Evolutionary conservation across 2,888 invertebrate species (phyloP), one percentile per base, ranked within the genome.

Genomic region (Spilosoma lubricipeda): DNA sequence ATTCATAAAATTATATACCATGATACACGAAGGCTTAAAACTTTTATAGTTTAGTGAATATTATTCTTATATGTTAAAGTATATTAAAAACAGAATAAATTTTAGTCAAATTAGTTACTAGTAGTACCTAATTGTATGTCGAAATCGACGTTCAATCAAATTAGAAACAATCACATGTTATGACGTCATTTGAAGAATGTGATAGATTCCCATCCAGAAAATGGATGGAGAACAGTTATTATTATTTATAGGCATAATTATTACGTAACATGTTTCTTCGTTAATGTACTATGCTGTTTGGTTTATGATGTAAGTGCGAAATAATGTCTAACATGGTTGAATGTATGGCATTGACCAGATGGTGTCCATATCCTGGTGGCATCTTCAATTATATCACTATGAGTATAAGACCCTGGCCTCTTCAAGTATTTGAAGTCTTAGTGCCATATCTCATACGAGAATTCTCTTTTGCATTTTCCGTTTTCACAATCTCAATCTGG

Each of bases 271-370:
- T 63, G 63, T 63, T 63, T 63, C 30, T 63, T 63, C 30, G 30
- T 63, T 5, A 18, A 63, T 63, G 63, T 18, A 27, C 59, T 18
- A 63, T 7, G 30, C 1, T 63, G n/a, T 63, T 27, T 63, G 63
- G 27, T 30, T n/a, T 63, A 63, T 63, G 63, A 63, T 30, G 30
- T 63, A 63, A 63, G 63, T 63, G 63, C 8, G 63, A 63, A 63
- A 63, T 30, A 63, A 30, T 63, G 63, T 63, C 63, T 67, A 45
- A 27, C 27, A n/a, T 45, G 30, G 63, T 63, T 30, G 63, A 30
- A 18, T 63, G 15, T 30, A 63, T 59, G 63, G 63, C 30, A 63
- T 30, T 63, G 63, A 4, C 52, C 52, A 23, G n/a, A 23, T n/a
- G 52, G n/a, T 56, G 11, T 56, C n/a, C 0, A 56, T 56, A 56